Percentiles rank a stretch among this genome's conserved stretches.
Evolutionary conservation across 2,113 vertebrate genomes (phyloP).

Genomic region (Dolichallabes microphthalmus): DNA sequence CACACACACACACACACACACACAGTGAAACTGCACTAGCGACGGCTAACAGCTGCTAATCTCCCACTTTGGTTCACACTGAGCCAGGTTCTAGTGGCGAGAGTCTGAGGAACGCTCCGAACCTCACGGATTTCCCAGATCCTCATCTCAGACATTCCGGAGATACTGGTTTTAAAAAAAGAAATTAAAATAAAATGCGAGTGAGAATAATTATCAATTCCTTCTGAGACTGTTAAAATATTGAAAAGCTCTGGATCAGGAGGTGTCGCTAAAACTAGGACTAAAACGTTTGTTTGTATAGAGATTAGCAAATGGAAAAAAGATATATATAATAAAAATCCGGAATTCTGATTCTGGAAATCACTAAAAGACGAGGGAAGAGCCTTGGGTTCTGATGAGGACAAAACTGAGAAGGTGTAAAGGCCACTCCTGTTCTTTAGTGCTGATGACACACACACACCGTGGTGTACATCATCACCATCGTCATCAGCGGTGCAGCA

Average conservation of each 20-base stretch:
- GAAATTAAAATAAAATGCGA: background rate
- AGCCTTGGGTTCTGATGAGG: background rate
- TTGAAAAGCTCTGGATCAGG: background rate
- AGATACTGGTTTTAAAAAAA: background rate
- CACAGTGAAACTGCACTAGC: background rate
- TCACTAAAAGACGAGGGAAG: background rate
- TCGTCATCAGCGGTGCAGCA: background rate
- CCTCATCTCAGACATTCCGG: background rate
- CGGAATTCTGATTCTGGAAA: background rate
- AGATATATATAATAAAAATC: background rate
- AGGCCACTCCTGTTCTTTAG: background rate
- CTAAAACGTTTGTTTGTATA: background rate
- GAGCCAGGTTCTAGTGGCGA: background rate
- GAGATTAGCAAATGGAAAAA: too few relatives aligned
- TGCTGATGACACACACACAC: background rate
- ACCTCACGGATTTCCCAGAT: background rate
- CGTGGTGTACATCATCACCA: background rate
- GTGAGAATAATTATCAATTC: background rate
- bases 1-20: background rate
- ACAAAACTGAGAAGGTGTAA: background rate
- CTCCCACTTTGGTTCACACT: background rate
- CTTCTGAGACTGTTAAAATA: background rate
- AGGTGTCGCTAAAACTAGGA: conserved; percentile 4
- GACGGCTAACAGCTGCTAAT: background rate
- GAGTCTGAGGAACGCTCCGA: too few relatives aligned